phyloP scores from a whole-genome alignment of 2,888 invertebrate genomes.

The Emmelina monodactyla region DNA sequence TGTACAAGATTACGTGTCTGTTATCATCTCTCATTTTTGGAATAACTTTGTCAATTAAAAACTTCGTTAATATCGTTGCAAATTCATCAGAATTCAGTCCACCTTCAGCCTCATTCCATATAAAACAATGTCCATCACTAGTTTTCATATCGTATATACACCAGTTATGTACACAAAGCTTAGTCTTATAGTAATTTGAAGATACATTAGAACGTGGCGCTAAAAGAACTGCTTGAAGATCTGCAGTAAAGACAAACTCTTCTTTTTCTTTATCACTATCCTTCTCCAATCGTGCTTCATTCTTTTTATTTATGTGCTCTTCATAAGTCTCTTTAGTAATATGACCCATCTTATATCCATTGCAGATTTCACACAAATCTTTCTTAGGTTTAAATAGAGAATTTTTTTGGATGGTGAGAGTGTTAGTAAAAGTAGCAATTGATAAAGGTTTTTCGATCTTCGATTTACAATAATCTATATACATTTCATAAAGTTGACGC shows the following conservation, averaged over 20 bases:
- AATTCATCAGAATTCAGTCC: conserved; percentile 11
- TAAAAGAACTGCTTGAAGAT: conserved; percentile 9
- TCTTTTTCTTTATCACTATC: conserved; percentile 12
- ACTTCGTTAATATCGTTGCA: conserved; percentile 13
- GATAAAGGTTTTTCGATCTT: conserved; percentile 11
- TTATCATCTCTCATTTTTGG: conserved; percentile 9
- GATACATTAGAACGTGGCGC: conserved; percentile 14
- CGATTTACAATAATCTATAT: conserved; percentile 10
- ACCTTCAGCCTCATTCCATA: conserved; percentile 16
- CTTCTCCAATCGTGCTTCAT: conserved; percentile 14
- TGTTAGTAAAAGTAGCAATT: conserved; percentile 11
- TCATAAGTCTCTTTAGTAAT: conserved; percentile 10
- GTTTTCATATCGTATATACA: conserved; percentile 14
- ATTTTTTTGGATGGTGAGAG: conserved; percentile 10
- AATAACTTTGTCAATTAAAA: conserved; percentile 10
- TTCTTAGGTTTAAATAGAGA: conserved; percentile 5
- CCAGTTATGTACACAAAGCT: conserved; percentile 13
- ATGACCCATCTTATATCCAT: conserved; percentile 11
- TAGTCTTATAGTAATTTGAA: conserved; percentile 13
- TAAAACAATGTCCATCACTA: conserved; percentile 13
- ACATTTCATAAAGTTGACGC: conserved; percentile 11
- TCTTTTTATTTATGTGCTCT: conserved; percentile 13
- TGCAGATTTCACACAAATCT: conserved; percentile 12
- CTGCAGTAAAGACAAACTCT: conserved; percentile 13
- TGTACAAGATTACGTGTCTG: conserved; percentile 11